Evolutionary conservation across 1,140 invertebrate genomes (phyloP), one percentile per base, ranked within the genome.

Genomic region (Colletes gigas): DNA sequence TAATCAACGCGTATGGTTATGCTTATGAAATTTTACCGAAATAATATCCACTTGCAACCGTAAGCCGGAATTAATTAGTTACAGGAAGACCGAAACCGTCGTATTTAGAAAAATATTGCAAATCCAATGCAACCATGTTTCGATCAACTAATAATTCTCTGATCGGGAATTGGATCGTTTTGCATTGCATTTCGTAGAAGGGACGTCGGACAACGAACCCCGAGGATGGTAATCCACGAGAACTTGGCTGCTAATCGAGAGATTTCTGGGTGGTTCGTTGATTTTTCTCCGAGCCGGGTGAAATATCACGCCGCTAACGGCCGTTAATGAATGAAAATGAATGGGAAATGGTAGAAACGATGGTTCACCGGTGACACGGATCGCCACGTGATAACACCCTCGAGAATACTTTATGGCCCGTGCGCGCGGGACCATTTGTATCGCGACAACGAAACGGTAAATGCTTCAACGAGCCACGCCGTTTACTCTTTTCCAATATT

Each of bases 251-350:
- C 30, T 67, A 67, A 67, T 80, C 59, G 78, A 80, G 62, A 67
- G 71, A 74, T 81, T 77, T 54, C 50, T 55, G 30, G 4, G 8
- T 4, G 19, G 0, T 47, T 7, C 55, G 47, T 57, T 81, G 54
- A 59, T 76, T 81, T 63, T 81, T 68, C 17, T 41, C 73, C 21
- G 52, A 3, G 60, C 10, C 60, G 30, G 65, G 67, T 75, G 50
- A 85, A 82, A 82, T 82, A 85, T 83, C 44, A 52, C 47, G 41
- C 12, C 14, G 71, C 71, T 82, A 86, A 86, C 72, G 78, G 70
- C 14, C 59, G 30, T 52, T 86, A 86, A 86, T 86, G 84, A 86
- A 86, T 86, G 84, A 86, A 83, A 86, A 86, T 76, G 57, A 86
- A 86, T 77, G 81, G 77, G 54, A 41, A 62, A 79, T 69, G 39